phyloP scores from a whole-genome alignment of 2,797 vertebrate genomes.

The Leptoclinus maculatus region DNA sequence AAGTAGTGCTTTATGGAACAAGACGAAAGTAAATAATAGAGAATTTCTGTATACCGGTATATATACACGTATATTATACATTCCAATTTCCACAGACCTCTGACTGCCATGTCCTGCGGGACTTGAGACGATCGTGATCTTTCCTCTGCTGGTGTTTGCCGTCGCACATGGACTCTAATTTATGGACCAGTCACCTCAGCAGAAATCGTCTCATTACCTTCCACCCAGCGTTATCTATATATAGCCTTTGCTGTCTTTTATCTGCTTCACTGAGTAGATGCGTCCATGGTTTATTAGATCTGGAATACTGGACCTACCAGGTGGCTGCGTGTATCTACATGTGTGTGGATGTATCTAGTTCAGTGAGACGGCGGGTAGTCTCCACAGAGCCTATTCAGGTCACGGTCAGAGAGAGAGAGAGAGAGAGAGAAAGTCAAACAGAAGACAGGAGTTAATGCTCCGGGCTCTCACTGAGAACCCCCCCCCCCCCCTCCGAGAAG shows the following conservation, averaged over 20 bases:
- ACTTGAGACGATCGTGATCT: not conserved
- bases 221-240: not conserved
- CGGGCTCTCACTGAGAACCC: constrained; percentile 47
- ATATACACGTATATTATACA: too few relatives aligned
- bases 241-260: not conserved
- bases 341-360: constrained; percentile 79
- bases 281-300: not conserved
- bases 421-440: constrained; percentile 23
- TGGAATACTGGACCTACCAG: not conserved
- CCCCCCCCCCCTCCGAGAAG: constrained; percentile 15
- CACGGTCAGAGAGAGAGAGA: constrained; percentile 73
- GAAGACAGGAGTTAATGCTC: constrained; percentile 19
- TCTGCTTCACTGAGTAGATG: constrained; percentile 3
- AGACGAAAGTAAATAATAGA: too few relatives aligned
- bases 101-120: too few relatives aligned
- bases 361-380: constrained; percentile 75
- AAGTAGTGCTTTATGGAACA: not conserved
- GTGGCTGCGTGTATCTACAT: constrained; percentile 42
- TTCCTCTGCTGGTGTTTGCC: not conserved
- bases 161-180: not conserved
- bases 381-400: constrained; percentile 79
- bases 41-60: too few relatives aligned
- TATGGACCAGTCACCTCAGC: not conserved
- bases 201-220: not conserved
- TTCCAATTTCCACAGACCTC: too few relatives aligned